Base-by-base conservation (phyloP, 2,797 vertebrate genomes). In the Aulostomus chinensis region DNA sequence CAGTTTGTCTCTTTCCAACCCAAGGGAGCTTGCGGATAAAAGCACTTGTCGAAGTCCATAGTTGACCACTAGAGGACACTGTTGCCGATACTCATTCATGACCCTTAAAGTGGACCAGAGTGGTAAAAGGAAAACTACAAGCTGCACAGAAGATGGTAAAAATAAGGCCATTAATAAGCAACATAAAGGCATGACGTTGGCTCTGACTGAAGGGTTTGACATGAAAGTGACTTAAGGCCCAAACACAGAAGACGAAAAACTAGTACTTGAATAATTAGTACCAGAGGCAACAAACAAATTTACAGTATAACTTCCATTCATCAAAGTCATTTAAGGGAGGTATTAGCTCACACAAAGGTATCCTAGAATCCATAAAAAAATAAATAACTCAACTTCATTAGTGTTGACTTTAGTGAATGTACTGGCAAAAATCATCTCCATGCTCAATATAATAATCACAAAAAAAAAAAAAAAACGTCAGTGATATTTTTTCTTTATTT, bases 241-340 rank as follows among this genome's bases (percentile, higher is more conserved):
- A 75, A 76, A 74, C 70, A 79, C 58, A 72, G 50, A 84, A 9
- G 59, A 76, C 58, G 72, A 84, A 77, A 80, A 77, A 80, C 61
- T 64, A 71, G 73, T 55, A 71, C 65, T 61, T 49, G 43, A 74
- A 54, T 54, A 57, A 71, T 78, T 78, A 81, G 73, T 78, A 73
- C 78, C 84, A 85, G 73, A 81, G 63, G 76, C 76, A 87, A 81
- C 81, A 86, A 83, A 84, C 63, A 53, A 29, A 49, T 41, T 40
- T 68, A 80, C 68, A 73, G 68, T 59, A 73, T 52, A 59, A 38
- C 50, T 68, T 83, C 66, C 78, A 80, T 73, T 79, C 73, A 71
- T 57, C 64, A 28, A 75, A 78, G 66, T 61, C 72, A 67, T 64
- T 65, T 75, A 38, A 62, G 71, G n/a, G 76, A 84, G 83, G 81